Base-by-base conservation (phyloP, 2,797 vertebrate genomes). In the Steatocranus sp. region DNA sequence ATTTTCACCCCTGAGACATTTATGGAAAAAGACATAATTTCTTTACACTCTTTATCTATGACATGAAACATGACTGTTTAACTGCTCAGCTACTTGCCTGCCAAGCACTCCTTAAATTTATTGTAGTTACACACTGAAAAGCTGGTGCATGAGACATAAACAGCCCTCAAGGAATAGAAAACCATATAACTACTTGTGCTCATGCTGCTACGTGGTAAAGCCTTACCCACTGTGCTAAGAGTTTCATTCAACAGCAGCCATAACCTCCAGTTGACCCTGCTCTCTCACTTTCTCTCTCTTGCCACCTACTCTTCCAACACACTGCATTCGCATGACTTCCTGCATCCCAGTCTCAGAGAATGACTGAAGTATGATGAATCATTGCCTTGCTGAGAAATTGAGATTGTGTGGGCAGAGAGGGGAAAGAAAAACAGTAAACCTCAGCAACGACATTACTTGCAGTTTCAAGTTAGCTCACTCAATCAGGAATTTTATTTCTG, bases 211-310 rank as follows among this genome's bases (percentile, higher is more conserved):
- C 38, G 63, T 76, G 58, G 74, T 32, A 68, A 53, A 32, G 30
- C 30, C 76, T 82, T 8, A 46, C 58, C 25, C 51, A 68, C 48
- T 61, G 51, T 15, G 61, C 75, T 51, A 68, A 11, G 56, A 74
- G 63, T 81, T 80, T 79, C 48, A 84, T 90, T 88, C 78, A 66
- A 82, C 76, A 75, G 85, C 83, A 86, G 82, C 84, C 46, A 36
- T 85, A 82, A 91, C 90, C 91, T 91, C 79, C 79, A 11, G 66
- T 54, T 18, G 84, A 92, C 91, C 90, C 50, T 7, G 3, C 83
- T 83, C 83, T 63, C 79, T 56, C 66, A 18, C 25, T 46, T 46
- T 70, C 73, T 61, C 76, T 75, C 82, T 75, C 58, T 38, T 11
- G 32, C 80, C 83, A 30, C 74, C 85, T 49, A 66, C 83, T 87